Base-by-base conservation (phyloP, 2,888 invertebrate species). In the Microplitis manilae region DNA sequence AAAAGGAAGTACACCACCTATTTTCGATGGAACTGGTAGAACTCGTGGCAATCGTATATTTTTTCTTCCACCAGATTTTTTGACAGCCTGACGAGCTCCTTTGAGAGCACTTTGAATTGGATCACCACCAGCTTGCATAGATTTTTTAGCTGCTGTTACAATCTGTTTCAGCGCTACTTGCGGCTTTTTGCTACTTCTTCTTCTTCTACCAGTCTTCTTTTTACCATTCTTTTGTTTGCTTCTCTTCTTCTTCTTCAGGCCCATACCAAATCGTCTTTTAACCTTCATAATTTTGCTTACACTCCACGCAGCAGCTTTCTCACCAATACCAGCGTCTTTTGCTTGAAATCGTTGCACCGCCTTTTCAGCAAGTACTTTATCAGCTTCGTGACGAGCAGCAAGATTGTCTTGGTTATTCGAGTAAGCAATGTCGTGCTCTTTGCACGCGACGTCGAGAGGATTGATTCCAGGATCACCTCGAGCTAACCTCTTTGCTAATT, bases 231-330 rank as follows among this genome's bases (percentile, higher is more conserved):
- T 30, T 30, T 4, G 59, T 68, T 20, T 1, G 30, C 30, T 30
- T 30, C 30, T 67, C 15, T 67, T 68, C n/a, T n/a, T n/a, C n/a
- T n/a, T n/a, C 39, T 71, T 79, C 68, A 77, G 77, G 20, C 85
- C 86, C 83, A 84, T 83, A 50, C 84, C 85, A 0, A 83, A 62
- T 80, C 84, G 86, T 5, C 79, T 74, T 85, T 88, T 87, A 5
- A 80, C 80, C 79, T 86, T 87, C 86, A 89, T 89, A 5, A 75
- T 71, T 20, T 83, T 84, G 2, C 84, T 80, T 39, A 88, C 85
- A 62, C 82, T 72, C 79, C 80, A 85, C 13, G 86, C 82, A 17
- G 84, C 84, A 41, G 85, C 77, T 81, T 84, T 85, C 85, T 89
- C 87, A 8, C 85, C 85, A 40, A 86, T 20, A 40, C 75, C 13